phyloP scores from a whole-genome alignment of 2,888 invertebrate genomes.

The Rhopalosiphum nymphaeae region DNA sequence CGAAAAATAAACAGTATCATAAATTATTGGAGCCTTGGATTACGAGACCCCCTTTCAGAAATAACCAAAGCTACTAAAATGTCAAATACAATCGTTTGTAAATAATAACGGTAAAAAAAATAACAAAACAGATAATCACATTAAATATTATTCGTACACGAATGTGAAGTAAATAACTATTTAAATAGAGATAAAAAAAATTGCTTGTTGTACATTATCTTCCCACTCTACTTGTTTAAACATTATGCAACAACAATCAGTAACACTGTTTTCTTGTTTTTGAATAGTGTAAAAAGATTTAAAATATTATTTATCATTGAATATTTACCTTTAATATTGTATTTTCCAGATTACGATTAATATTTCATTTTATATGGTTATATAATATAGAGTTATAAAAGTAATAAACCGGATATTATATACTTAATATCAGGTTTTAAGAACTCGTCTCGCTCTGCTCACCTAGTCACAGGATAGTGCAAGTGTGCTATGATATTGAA shows the following conservation, averaged over 20 bases:
- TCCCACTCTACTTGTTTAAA: neutral
- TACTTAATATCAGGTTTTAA: neutral
- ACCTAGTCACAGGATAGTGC: too few relatives aligned
- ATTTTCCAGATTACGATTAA: neutral
- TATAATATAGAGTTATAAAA: neutral
- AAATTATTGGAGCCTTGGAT: neutral
- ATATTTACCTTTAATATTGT: neutral
- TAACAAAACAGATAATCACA: neutral
- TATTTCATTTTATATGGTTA: neutral
- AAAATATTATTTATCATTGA: too few relatives aligned
- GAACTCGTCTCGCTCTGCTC: neutral
- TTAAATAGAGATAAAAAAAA: slow-evolving; percentile 1
- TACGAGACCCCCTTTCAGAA: neutral
- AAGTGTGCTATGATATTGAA: neutral
- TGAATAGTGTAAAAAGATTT: neutral
- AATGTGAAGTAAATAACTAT: neutral
- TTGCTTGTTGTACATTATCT: neutral
- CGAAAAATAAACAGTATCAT: neutral
- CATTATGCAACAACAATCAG: neutral
- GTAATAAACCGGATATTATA: neutral
- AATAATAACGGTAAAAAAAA: neutral
- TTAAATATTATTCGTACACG: neutral
- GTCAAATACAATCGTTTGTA: neutral
- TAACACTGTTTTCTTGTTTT: neutral
- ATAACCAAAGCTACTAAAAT: neutral